phyloP scores from a whole-genome alignment of 2,797 vertebrate species.

The Kryptolebias ocellatus region DNA sequence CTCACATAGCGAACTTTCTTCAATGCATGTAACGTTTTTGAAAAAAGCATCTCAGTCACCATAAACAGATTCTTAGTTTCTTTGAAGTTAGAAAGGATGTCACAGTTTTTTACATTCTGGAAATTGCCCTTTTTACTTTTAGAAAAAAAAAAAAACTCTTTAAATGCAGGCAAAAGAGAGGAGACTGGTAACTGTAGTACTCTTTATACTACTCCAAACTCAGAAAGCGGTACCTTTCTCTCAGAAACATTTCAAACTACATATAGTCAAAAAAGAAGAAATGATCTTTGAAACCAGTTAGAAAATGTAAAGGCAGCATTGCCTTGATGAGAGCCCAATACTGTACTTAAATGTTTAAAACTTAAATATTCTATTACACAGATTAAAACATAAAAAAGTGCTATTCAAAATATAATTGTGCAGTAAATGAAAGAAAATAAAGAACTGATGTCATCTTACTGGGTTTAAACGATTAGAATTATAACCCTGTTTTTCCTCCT shows the following conservation, averaged over 20 bases:
- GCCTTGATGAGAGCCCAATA: not conserved
- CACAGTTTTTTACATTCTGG: conserved; percentile 14
- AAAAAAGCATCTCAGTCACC: conserved; percentile 9
- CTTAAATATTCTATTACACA: not conserved
- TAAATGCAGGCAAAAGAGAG: conserved; percentile 9
- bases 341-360: not conserved
- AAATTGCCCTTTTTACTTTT: conserved; percentile 1
- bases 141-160: conserved; percentile 10
- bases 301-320: conserved; percentile 19
- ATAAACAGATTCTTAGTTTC: conserved; percentile 9
- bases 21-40: not conserved
- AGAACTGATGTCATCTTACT: not conserved
- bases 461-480: not conserved
- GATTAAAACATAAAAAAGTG: not conserved
- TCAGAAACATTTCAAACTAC: not conserved
- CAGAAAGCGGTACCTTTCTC: conserved; percentile 17
- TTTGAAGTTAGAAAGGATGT: conserved; percentile 12
- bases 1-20: conserved; percentile 3
- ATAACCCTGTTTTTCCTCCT: not conserved
- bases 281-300: conserved; percentile 7
- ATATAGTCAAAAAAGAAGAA: not conserved
- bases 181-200: conserved; percentile 4
- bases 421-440: not conserved
- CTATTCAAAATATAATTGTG: too few relatives aligned
- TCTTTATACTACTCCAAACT: conserved; percentile 24